These are phyloP conservation scores for Yponomeuta malinellus DNA, from an alignment of 2,888 invertebrate species.

Conservation along the genomic window DNA sequence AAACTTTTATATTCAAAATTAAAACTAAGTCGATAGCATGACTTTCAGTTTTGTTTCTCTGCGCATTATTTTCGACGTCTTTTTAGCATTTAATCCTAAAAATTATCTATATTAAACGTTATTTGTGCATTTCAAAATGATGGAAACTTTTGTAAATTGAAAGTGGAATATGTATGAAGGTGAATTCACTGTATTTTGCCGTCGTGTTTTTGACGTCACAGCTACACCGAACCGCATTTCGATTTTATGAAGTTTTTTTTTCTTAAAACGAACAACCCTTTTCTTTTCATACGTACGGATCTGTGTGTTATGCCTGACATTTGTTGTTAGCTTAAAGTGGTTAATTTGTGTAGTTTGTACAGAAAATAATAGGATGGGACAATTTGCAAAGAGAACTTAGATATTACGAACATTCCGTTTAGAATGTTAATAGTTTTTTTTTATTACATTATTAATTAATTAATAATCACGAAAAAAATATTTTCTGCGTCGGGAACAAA, in stretches of 20 bases:
- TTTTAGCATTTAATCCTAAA: slow-evolving; percentile 57
- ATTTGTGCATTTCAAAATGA: slow-evolving; percentile 57
- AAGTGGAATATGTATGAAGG: slow-evolving; percentile 26
- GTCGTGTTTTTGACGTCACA: slow-evolving; percentile 40
- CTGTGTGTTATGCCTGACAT: slow-evolving; percentile 65
- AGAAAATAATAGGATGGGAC: slow-evolving; percentile 72
- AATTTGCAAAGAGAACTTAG: slow-evolving; percentile 75
- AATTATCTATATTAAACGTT: slow-evolving; percentile 47
- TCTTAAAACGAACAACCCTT: slow-evolving; percentile 54
- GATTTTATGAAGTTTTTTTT: slow-evolving; percentile 37
- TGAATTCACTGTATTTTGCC: slow-evolving; percentile 35
- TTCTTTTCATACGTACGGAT: slow-evolving; percentile 52
- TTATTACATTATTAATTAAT: slow-evolving; percentile 23
- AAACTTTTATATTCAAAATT: slow-evolving; percentile 73
- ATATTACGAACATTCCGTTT: slow-evolving; percentile 72
- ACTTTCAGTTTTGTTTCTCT: slow-evolving; percentile 54
- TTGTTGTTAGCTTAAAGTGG: slow-evolving; percentile 68
- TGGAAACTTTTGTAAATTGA: slow-evolving; percentile 40
- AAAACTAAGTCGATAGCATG: slow-evolving; percentile 70
- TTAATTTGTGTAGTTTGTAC: slow-evolving; percentile 73
- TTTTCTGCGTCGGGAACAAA: slow-evolving; percentile 74
- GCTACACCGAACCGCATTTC: slow-evolving; percentile 70
- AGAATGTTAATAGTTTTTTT: slow-evolving; percentile 73
- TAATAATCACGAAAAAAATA: slow-evolving; percentile 44
- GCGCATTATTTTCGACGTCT: slow-evolving; percentile 65